A percentile compares a stretch with the other conserved stretches of the same genome.
Conservation (phyloP, 2,888 invertebrate species). For the Nezara viridula region DNA sequence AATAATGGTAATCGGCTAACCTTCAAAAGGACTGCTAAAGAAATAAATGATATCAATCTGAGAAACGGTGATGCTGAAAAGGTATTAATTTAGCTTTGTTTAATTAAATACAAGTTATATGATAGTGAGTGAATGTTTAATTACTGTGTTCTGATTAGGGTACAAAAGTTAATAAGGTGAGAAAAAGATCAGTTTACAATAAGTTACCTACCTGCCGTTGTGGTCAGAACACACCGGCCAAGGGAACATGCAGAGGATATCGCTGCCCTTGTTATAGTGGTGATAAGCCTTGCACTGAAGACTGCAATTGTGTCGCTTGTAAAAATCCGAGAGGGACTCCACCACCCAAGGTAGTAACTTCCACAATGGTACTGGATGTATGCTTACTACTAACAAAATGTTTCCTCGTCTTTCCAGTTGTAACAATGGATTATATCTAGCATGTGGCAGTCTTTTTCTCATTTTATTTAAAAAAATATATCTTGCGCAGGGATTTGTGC, state of each 20-base stretch:
- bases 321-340: conserved; percentile 78
- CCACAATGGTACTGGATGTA: conserved; percentile 28
- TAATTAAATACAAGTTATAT: conserved; percentile 11
- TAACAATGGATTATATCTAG: not conserved
- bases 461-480: not conserved
- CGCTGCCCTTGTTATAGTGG: conserved; percentile 95
- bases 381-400: conserved; percentile 42
- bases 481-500: not conserved
- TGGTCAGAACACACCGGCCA: conserved; percentile 77
- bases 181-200: conserved; percentile 62
- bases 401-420: not conserved
- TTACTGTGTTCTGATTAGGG: conserved; percentile 46
- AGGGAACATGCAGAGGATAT: conserved; percentile 93
- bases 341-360: conserved; percentile 61
- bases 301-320: conserved; percentile 93
- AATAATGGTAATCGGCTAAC: conserved; percentile 63
- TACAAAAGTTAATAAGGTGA: conserved; percentile 62
- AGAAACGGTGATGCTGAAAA: conserved; percentile 57
- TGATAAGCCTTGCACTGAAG: conserved; percentile 84
- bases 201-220: conserved; percentile 62
- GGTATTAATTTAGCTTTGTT: conserved; percentile 42
- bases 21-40: conserved; percentile 63
- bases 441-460: not conserved
- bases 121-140: conserved; percentile 32
- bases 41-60: conserved; percentile 55